Conservation (phyloP, 2,797 vertebrate species). For the Anolis apletophallus region DNA sequence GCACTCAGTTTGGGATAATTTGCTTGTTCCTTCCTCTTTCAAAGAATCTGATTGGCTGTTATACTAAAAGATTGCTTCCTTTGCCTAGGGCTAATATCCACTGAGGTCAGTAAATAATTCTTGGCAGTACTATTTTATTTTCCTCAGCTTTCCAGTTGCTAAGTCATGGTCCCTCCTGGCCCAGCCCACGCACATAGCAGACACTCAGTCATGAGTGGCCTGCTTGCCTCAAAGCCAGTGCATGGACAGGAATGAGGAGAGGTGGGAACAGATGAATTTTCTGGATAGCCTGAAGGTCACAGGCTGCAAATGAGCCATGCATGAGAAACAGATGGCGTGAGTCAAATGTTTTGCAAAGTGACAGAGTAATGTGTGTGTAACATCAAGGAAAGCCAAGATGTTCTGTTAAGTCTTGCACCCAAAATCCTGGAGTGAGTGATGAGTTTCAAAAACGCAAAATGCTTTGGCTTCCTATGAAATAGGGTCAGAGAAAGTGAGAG, state of each 20-base stretch:
- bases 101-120: neutral
- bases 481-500: neutral
- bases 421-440: neutral
- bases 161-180: slow-evolving; percentile 14
- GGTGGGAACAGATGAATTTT: slow-evolving; percentile 29
- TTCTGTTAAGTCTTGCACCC: neutral
- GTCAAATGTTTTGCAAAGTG: slow-evolving; percentile 12
- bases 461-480: neutral
- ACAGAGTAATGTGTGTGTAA: slow-evolving; percentile 5
- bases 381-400: neutral
- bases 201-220: neutral
- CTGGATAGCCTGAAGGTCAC: slow-evolving; percentile 30
- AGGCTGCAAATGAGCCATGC: neutral
- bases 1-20: neutral
- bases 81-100: neutral
- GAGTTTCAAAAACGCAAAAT: neutral
- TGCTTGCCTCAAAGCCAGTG: neutral
- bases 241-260: slow-evolving; percentile 14
- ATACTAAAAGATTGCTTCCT: neutral
- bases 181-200: neutral
- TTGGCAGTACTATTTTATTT: neutral
- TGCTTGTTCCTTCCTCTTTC: neutral
- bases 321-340: slow-evolving; percentile 11
- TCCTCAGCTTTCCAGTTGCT: slow-evolving; percentile 14
- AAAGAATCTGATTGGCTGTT: neutral